Evolutionary conservation across 2,888 invertebrate species (phyloP).

Genomic region (Drosophila colorata): DNA sequence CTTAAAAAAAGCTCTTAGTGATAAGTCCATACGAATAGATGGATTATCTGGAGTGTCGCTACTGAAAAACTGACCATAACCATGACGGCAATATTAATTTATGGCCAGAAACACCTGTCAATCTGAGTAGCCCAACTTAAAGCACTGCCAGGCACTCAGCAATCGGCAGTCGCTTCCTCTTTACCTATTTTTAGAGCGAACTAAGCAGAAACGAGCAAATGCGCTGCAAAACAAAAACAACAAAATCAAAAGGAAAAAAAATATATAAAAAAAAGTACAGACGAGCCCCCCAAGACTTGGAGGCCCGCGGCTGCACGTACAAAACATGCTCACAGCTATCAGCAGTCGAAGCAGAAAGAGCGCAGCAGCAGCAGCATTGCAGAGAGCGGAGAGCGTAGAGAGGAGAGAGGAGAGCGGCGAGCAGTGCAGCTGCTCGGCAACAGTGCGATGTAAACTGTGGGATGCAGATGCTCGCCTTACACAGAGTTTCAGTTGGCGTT

Average conservation of each 20-base stretch:
- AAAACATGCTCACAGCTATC: conserved; percentile 27
- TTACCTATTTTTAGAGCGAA: conserved; percentile 37
- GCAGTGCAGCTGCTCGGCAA: conserved; percentile 32
- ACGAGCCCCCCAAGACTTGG: conserved; percentile 68
- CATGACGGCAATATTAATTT: conserved; percentile 15
- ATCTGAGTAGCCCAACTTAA: conserved; percentile 14
- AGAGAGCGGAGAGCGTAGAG: neutral
- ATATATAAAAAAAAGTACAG: conserved; percentile 40
- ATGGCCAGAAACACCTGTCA: conserved; percentile 11
- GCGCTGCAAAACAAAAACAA: conserved; percentile 16
- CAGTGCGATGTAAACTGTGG: conserved; percentile 27
- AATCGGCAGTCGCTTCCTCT: conserved; percentile 10
- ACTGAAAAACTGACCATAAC: conserved; percentile 10
- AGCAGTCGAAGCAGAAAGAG: conserved; percentile 8
- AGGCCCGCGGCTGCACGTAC: conserved; percentile 26
- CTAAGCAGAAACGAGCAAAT: conserved; percentile 29
- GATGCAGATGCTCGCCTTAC: conserved; percentile 9
- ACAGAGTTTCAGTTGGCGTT: conserved; percentile 19
- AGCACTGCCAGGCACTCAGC: conserved; percentile 8
- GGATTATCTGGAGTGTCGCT: neutral
- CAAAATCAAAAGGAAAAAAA: conserved; percentile 5
- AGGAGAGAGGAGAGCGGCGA: conserved; percentile 7
- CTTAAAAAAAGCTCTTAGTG: neutral
- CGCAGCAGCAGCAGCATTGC: neutral
- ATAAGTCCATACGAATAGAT: neutral